Percentiles rank a stretch among this genome's conserved stretches.
Evolutionary conservation across 2,113 vertebrate genomes (phyloP).

Genomic region (Micromys minutus): DNA sequence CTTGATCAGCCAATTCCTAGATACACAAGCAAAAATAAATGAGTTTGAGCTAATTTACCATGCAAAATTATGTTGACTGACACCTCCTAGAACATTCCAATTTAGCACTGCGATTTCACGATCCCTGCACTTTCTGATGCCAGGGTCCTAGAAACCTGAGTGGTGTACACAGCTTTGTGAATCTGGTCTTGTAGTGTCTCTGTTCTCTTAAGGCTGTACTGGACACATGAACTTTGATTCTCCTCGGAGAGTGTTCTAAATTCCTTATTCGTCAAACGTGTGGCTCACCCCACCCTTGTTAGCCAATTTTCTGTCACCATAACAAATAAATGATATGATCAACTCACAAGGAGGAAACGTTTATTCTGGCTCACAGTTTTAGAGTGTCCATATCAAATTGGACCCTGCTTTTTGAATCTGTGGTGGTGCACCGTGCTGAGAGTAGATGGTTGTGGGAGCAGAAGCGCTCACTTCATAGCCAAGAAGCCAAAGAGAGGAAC

Average conservation of each 20-base stretch:
- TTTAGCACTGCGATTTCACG: not conserved
- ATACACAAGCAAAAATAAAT: not conserved
- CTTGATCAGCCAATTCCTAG: not conserved
- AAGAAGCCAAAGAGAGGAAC: not conserved
- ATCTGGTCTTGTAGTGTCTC: not conserved
- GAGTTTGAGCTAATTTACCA: not conserved
- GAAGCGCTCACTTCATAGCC: not conserved
- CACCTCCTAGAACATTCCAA: not conserved
- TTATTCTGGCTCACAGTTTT: not conserved
- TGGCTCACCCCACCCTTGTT: not conserved
- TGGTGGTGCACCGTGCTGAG: not conserved
- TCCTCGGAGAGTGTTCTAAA: not conserved
- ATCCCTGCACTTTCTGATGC: not conserved
- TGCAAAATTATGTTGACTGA: conserved; percentile 34
- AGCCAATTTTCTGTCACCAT: not conserved
- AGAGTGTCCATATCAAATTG: not conserved
- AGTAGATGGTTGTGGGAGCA: not conserved
- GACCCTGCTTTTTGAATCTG: not conserved
- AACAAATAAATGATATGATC: not conserved
- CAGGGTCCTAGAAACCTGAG: not conserved
- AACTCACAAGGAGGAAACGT: not conserved
- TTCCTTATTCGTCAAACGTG: not conserved
- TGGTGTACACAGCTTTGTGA: not conserved
- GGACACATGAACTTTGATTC: not conserved
- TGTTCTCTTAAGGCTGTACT: not conserved